phyloP scores from a whole-genome alignment of 2,797 vertebrate species.

The Australoheros facetus region DNA sequence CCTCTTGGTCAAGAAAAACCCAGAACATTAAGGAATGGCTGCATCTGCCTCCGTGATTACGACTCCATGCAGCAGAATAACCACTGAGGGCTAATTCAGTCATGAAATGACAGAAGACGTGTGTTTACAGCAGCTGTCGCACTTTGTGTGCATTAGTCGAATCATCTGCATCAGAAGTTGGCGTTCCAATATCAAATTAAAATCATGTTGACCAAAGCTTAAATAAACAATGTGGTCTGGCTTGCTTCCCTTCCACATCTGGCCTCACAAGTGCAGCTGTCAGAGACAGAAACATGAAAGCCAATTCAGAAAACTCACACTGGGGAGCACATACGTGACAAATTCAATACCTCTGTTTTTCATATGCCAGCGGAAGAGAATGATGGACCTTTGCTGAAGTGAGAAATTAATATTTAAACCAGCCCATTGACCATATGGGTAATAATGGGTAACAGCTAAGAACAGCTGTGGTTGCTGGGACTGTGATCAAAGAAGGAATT shows the following conservation, averaged over 20 bases:
- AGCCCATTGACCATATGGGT: neutral
- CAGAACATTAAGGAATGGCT: neutral
- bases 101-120: slow-evolving; percentile 10
- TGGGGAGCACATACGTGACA: neutral
- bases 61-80: slow-evolving; percentile 10
- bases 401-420: neutral
- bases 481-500: slow-evolving; percentile 67
- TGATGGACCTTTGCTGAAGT: neutral
- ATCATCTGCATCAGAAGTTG: slow-evolving; percentile 48
- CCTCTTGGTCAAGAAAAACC: neutral
- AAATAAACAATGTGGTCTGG: neutral
- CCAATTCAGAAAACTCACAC: neutral
- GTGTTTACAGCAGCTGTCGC: slow-evolving; percentile 51
- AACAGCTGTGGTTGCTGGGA: neutral
- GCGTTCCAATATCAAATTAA: slow-evolving; percentile 23
- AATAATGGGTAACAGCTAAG: neutral
- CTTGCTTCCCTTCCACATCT: slow-evolving; percentile 18
- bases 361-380: neutral
- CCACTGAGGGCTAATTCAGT: slow-evolving; percentile 6
- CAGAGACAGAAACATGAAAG: slow-evolving; percentile 12
- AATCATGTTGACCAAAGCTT: slow-evolving; percentile 11
- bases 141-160: slow-evolving; percentile 8
- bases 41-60: slow-evolving; percentile 31
- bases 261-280: slow-evolving; percentile 4
- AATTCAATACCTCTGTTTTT: slow-evolving; percentile 13